Conservation (phyloP, 2,797 vertebrate species). For the Vespertilio murinus region DNA sequence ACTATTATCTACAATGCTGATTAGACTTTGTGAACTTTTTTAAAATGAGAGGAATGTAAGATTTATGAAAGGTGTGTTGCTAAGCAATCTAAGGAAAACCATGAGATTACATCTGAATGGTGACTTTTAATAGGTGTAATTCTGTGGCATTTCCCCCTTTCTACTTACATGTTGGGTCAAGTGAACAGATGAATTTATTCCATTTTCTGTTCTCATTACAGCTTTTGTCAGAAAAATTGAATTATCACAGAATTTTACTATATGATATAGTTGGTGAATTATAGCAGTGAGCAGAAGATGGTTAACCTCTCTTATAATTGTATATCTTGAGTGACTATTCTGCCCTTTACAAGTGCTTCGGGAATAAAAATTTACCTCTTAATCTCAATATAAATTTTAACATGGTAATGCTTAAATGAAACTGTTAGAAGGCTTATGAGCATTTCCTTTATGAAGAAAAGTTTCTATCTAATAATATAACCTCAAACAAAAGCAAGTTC, state of each 20-base stretch:
- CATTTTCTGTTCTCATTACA: slow-evolving; percentile 87
- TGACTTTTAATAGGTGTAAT: slow-evolving; percentile 72
- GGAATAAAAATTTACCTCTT: slow-evolving; percentile 64
- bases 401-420: slow-evolving; percentile 31
- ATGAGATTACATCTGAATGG: not conserved
- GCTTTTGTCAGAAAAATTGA: slow-evolving; percentile 85
- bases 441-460: not conserved
- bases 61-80: slow-evolving; percentile 39
- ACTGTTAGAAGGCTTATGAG: not conserved
- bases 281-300: slow-evolving; percentile 76
- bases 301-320: slow-evolving; percentile 81
- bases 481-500: not conserved
- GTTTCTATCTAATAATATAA: not conserved
- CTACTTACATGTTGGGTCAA: slow-evolving; percentile 79
- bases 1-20: not conserved
- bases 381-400: slow-evolving; percentile 68
- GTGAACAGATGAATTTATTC: slow-evolving; percentile 82
- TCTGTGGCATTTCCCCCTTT: slow-evolving; percentile 56
- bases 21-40: not conserved
- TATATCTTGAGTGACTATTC: slow-evolving; percentile 78
- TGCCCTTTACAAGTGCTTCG: slow-evolving; percentile 61
- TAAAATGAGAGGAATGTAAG: slow-evolving; percentile 18
- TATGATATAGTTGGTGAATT: slow-evolving; percentile 83
- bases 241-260: slow-evolving; percentile 82
- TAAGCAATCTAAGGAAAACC: slow-evolving; percentile 21